These are phyloP conservation scores for Syrphus vitripennis DNA, from an alignment of 2,888 invertebrate species.

Conservation along the genomic window DNA sequence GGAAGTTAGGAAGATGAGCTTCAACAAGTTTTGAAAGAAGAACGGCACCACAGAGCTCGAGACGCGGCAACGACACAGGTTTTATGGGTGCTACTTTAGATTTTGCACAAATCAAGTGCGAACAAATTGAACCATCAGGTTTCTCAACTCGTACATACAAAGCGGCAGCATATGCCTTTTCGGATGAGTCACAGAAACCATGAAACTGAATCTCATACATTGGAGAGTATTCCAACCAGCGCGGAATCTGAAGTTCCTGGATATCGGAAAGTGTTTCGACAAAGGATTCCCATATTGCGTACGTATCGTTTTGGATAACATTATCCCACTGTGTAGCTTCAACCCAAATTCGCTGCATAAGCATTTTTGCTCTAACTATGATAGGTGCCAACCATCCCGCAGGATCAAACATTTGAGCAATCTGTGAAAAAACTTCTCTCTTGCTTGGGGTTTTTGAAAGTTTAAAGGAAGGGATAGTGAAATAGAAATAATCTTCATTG, in stretches of 20 bases:
- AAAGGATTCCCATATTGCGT: neutral
- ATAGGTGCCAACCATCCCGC: too few species aligned
- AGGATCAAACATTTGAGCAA: too few species aligned
- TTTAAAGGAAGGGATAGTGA: conserved; percentile 2
- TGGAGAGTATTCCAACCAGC: neutral
- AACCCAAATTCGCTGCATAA: neutral
- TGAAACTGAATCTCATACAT: neutral
- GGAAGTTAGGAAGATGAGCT: too few species aligned
- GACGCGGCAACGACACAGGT: too few species aligned
- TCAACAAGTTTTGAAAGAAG: too few species aligned
- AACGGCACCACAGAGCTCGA: too few species aligned
- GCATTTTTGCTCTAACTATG: neutral
- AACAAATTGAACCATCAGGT: too few species aligned
- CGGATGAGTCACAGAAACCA: neutral
- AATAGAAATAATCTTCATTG: conserved; percentile 51
- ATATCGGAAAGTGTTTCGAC: neutral
- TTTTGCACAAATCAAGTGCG: too few species aligned
- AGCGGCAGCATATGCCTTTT: neutral
- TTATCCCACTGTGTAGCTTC: neutral
- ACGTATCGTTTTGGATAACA: neutral
- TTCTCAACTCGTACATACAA: neutral
- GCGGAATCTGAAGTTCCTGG: neutral
- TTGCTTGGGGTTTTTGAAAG: conserved; percentile 1
- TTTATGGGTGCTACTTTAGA: too few species aligned
- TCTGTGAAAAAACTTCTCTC: too few species aligned